phyloP scores from a whole-genome alignment of 2,113 vertebrate genomes.

The Tychaedon coryphoeus region DNA sequence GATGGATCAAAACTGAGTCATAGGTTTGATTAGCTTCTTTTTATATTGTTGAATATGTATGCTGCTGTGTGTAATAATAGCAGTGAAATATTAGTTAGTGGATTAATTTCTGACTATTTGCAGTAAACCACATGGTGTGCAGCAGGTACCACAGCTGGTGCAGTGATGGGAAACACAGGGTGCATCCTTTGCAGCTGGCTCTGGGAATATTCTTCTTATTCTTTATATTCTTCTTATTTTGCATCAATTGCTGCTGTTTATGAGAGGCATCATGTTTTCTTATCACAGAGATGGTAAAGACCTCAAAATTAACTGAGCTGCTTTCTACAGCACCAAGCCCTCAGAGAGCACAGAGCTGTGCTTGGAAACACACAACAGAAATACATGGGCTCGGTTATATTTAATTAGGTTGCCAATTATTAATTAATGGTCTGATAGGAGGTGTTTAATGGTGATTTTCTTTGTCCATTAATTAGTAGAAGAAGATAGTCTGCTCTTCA shows the following conservation, averaged over 20 bases:
- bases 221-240: neutral
- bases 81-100: neutral
- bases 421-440: neutral
- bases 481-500: neutral
- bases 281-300: neutral
- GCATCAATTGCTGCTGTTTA: neutral
- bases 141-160: neutral
- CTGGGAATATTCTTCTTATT: neutral
- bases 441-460: neutral
- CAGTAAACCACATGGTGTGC: neutral
- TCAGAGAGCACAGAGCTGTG: neutral
- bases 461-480: neutral
- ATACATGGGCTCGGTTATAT: neutral
- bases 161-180: neutral
- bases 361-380: neutral
- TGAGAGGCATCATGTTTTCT: neutral
- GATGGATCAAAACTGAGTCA: neutral
- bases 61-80: neutral
- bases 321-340: accelerated
- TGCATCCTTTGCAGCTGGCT: neutral
- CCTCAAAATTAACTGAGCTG: neutral
- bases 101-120: neutral
- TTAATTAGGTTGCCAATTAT: neutral
- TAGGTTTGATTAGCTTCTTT: neutral
- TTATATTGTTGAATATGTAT: neutral